phyloP scores from a whole-genome alignment of 2,113 vertebrate genomes.

The Triplophysa siluroides region DNA sequence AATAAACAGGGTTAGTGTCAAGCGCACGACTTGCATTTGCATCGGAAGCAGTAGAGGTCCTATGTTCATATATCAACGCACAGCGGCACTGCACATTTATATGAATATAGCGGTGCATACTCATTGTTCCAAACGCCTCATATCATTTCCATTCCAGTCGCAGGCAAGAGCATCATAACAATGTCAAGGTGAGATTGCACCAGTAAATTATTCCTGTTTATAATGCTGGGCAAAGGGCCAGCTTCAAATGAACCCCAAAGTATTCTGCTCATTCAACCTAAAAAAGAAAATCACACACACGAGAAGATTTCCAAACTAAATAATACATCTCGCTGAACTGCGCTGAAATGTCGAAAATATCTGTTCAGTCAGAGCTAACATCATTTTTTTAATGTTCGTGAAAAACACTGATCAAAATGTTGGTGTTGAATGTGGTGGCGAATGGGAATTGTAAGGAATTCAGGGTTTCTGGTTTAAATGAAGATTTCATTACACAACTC shows the following conservation, averaged over 20 bases:
- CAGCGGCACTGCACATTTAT: slow-evolving; percentile 4
- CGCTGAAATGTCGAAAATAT: too few relatives aligned
- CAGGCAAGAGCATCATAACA: slow-evolving; percentile 33
- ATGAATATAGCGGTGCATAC: slow-evolving; percentile 14
- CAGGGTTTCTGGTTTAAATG: too few relatives aligned
- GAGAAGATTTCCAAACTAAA: neutral
- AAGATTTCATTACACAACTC: too few relatives aligned
- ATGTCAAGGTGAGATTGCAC: slow-evolving; percentile 42
- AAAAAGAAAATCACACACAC: too few relatives aligned
- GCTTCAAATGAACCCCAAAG: slow-evolving; percentile 30
- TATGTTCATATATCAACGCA: slow-evolving; percentile 1
- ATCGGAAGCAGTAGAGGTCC: neutral
- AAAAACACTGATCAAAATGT: too few relatives aligned
- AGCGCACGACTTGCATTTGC: neutral
- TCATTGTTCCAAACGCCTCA: slow-evolving; percentile 32
- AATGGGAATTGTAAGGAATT: too few relatives aligned
- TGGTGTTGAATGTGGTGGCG: too few relatives aligned
- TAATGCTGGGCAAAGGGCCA: slow-evolving; percentile 42
- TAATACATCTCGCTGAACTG: too few relatives aligned
- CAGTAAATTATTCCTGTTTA: slow-evolving; percentile 45
- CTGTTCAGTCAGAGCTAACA: too few relatives aligned
- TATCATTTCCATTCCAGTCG: slow-evolving; percentile 32
- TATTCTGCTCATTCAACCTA: slow-evolving; percentile 28
- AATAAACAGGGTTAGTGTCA: neutral
- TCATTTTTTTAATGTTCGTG: too few relatives aligned